Conservation (phyloP, 2,888 invertebrate species). For the Cenopis cana region DNA sequence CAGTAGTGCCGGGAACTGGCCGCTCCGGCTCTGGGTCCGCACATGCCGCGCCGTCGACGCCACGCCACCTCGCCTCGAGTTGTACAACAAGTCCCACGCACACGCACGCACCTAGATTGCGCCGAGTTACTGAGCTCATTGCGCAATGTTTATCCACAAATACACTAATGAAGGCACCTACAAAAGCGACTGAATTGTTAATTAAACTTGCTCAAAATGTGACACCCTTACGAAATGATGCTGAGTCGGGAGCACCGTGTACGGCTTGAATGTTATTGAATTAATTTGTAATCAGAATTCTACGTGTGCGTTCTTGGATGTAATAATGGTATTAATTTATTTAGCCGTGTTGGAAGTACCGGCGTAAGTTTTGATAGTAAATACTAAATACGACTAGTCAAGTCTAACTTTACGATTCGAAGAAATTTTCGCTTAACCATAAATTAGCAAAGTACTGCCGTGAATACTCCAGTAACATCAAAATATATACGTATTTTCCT, state of each 20-base stretch:
- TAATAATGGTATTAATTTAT: conserved; percentile 75
- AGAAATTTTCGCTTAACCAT: conserved; percentile 8
- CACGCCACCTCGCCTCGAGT: conserved; percentile 48
- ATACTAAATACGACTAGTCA: conserved; percentile 14
- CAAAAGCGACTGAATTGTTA: conserved; percentile 85
- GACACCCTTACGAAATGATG: conserved; percentile 83
- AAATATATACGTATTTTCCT: conserved; percentile 15
- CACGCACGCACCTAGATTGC: conserved; percentile 64
- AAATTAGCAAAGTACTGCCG: conserved; percentile 3
- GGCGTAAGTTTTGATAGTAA: conserved; percentile 27
- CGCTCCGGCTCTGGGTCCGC: conserved; percentile 51
- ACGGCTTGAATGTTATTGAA: conserved; percentile 82
- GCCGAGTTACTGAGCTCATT: conserved; percentile 61
- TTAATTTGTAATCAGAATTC: conserved; percentile 84
- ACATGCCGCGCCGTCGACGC: conserved; percentile 47
- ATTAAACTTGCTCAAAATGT: conserved; percentile 85
- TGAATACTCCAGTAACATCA: background rate
- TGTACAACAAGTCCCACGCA: conserved; percentile 57
- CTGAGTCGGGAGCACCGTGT: conserved; percentile 78
- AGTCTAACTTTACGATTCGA: background rate
- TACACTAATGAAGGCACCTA: conserved; percentile 85
- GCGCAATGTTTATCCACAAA: conserved; percentile 83
- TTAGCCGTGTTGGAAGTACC: conserved; percentile 60
- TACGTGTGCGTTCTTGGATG: conserved; percentile 75
- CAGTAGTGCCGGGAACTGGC: conserved; percentile 43